Evolutionary conservation across 1,140 invertebrate genomes (phyloP).

Genomic region (Drosophila nasuta): DNA sequence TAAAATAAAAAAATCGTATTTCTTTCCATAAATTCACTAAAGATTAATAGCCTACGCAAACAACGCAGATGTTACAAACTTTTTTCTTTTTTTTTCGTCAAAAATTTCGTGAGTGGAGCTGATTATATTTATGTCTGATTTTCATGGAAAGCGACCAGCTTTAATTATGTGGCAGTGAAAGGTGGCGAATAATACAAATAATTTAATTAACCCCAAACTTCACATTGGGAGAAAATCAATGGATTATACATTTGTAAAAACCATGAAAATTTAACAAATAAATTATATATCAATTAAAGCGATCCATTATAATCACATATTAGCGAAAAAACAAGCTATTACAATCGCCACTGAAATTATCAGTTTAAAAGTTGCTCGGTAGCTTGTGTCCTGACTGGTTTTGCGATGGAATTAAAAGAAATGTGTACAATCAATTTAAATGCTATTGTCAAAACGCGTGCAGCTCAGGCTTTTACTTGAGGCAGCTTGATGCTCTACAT

Average conservation of each 20-base stretch:
- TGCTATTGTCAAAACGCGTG: not conserved
- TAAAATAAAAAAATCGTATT: not conserved
- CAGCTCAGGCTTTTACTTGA: not conserved
- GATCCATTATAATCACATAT: not conserved
- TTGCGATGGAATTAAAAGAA: not conserved
- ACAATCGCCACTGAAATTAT: not conserved
- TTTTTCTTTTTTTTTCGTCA: constrained; percentile 1
- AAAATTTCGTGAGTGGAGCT: constrained; percentile 38
- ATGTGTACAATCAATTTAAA: not conserved
- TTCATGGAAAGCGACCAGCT: constrained; percentile 50
- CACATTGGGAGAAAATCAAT: not conserved
- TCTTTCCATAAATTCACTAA: not conserved
- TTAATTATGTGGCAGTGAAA: constrained; percentile 32
- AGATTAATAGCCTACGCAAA: constrained; percentile 42
- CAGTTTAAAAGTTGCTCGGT: constrained; percentile 2
- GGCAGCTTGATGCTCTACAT: not conserved
- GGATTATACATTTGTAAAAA: not conserved
- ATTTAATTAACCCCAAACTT: constrained; percentile 27
- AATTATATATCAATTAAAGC: not conserved
- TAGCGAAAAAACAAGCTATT: not conserved
- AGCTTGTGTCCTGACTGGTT: not conserved
- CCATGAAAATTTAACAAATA: not conserved
- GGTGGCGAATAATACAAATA: constrained; percentile 10
- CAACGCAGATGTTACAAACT: constrained; percentile 7
- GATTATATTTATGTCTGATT: constrained; percentile 55